Evolutionary conservation across 2,797 vertebrate genomes (phyloP).

Genomic region (Distichodus sexfasciatus): DNA sequence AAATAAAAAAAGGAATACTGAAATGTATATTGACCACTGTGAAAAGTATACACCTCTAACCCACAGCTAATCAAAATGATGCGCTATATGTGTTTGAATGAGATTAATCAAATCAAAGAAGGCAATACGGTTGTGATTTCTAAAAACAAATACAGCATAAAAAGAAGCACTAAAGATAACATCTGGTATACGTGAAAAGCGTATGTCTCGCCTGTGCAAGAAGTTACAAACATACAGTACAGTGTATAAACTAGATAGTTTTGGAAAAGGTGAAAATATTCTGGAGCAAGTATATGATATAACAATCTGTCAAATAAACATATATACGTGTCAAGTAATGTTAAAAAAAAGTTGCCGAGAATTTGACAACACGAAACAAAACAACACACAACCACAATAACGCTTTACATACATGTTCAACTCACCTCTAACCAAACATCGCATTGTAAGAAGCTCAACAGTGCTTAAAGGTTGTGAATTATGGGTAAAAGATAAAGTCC

Average conservation of each 20-base stretch:
- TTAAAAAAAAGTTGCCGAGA: too few species aligned
- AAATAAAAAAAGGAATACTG: background rate
- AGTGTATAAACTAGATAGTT: constrained; percentile 47
- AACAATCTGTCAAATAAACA: constrained; percentile 15
- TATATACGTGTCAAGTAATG: background rate
- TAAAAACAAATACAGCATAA: too few species aligned
- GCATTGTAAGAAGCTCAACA: constrained; percentile 1
- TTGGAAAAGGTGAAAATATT: background rate
- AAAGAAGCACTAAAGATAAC: constrained; percentile 7
- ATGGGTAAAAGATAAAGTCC: too few species aligned
- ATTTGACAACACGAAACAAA: too few species aligned
- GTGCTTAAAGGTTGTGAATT: constrained; percentile 8
- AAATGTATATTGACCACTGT: background rate
- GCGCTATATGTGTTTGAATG: background rate
- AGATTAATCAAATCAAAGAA: constrained; percentile 3
- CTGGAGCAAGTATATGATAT: constrained; percentile 16
- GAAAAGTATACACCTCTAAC: background rate
- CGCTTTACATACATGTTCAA: background rate
- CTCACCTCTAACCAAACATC: background rate
- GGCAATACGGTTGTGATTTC: too few species aligned
- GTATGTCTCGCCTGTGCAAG: constrained; percentile 28
- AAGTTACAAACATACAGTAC: constrained; percentile 46
- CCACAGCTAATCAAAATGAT: background rate
- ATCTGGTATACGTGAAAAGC: background rate
- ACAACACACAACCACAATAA: too few species aligned